A percentile compares a stretch with the other conserved stretches of the same genome.
These are phyloP conservation scores for Eilema griseolum DNA, from an alignment of 2,888 invertebrate species.

Conservation along the genomic window DNA sequence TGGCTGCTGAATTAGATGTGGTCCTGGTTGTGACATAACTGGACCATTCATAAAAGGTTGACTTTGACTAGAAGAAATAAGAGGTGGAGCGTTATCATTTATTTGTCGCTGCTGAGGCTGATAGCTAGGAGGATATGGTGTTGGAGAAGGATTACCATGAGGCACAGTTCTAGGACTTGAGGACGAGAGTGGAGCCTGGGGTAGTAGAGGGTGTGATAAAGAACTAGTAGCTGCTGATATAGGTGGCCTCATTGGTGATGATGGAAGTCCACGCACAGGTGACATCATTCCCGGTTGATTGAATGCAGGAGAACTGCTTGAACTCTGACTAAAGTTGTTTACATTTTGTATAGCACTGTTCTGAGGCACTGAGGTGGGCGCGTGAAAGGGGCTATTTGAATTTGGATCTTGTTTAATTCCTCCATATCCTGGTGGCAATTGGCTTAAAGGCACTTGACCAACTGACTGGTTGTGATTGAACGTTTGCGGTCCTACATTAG, in stretches of 20 bases:
- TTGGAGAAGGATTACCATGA: slow-evolving; percentile 63
- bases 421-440: slow-evolving; percentile 70
- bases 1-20: slow-evolving; percentile 48
- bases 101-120: slow-evolving; percentile 69
- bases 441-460: slow-evolving; percentile 69
- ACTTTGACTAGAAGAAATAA: slow-evolving; percentile 79
- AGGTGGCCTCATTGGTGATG: slow-evolving; percentile 67
- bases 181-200: slow-evolving; percentile 59
- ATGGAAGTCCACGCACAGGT: slow-evolving; percentile 62
- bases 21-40: slow-evolving; percentile 44
- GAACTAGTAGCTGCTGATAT: slow-evolving; percentile 45
- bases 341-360: slow-evolving; percentile 64
- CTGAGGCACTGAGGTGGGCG: slow-evolving; percentile 54
- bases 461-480: slow-evolving; percentile 65
- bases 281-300: slow-evolving; percentile 74
- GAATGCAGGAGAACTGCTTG: slow-evolving; percentile 79
- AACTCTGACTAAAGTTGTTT: slow-evolving; percentile 76
- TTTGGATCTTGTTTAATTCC: slow-evolving; percentile 75
- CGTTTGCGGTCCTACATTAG: slow-evolving; percentile 62
- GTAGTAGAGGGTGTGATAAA: slow-evolving; percentile 56
- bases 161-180: slow-evolving; percentile 59
- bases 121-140: slow-evolving; percentile 64
- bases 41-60: slow-evolving; percentile 78
- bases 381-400: slow-evolving; percentile 72
- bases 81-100: slow-evolving; percentile 80